A percentile compares a stretch with the other conserved stretches of the same genome.
Evolutionary conservation across 2,888 invertebrate genomes (phyloP).

Genomic region (Drosophila acutilabella): DNA sequence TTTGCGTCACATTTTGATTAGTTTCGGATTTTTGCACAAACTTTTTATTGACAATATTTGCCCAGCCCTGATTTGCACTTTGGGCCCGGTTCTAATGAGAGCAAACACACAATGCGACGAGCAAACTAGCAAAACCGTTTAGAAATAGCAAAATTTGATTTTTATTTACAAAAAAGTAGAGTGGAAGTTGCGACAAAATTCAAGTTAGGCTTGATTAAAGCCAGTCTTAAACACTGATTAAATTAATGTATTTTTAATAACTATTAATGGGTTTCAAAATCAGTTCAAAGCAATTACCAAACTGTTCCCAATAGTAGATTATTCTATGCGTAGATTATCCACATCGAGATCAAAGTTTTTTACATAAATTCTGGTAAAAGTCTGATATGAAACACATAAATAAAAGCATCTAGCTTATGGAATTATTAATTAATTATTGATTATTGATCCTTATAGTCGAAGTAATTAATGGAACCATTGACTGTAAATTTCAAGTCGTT

Average conservation of each 20-base stretch:
- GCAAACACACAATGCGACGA: constrained; percentile 22
- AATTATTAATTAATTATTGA: too few relatives aligned
- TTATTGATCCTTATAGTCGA: constrained; percentile 18
- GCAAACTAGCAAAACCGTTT: constrained; percentile 15
- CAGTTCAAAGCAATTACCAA: not conserved
- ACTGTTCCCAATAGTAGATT: constrained; percentile 30
- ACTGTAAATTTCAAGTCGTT: not conserved
- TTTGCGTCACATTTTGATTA: constrained; percentile 37
- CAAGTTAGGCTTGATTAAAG: not conserved
- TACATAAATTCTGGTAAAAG: too few relatives aligned
- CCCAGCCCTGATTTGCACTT: constrained; percentile 60
- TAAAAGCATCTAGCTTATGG: too few relatives aligned
- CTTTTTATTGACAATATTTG: constrained; percentile 60
- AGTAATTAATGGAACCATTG: constrained; percentile 12
- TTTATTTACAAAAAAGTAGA: too few relatives aligned
- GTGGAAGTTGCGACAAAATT: not conserved
- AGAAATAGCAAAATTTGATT: not conserved
- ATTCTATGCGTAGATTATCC: not conserved
- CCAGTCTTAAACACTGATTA: not conserved
- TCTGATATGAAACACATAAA: too few relatives aligned
- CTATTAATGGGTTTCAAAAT: not conserved
- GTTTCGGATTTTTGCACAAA: constrained; percentile 25
- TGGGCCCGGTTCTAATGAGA: not conserved
- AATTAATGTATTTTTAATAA: not conserved
- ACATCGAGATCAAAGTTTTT: constrained; percentile 18